Evolutionary conservation across 2,888 invertebrate genomes (phyloP), one percentile per base, ranked within the genome.

Genomic region (Drosophila infuscata): DNA sequence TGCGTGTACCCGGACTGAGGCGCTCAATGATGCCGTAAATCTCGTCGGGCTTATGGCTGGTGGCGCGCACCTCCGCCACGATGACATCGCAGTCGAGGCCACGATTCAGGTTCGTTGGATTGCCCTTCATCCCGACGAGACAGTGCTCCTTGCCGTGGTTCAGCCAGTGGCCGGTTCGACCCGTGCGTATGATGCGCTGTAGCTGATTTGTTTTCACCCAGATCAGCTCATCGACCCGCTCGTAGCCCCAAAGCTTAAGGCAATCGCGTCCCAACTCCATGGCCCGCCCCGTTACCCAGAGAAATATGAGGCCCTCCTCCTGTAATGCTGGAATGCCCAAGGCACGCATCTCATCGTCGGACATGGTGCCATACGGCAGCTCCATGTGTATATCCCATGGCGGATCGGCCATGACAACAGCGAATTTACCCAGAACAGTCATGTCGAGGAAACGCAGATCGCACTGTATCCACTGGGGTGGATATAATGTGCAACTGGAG

Each of bases 321-420:
- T 99, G 99, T 49, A 99, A 94, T 62, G 97, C 96, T 0, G 99
- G 99, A 62, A 99, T 97, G 3, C 98, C 98, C 25, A 99, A 94
- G 72, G 98, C 97, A 59, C 99, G 94, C 99, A 99, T 99, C 94
- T 99, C 99, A 92, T 99, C 99, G 92, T 99, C 99, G 0, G 98
- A 98, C 98, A 99, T 98, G 0, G 99, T 99, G 2, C 92, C 99
- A 92, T 99, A 99, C 0, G 99, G 99, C 53, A 99, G 94, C 93
- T 99, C 99, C 99, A 99, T 99, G 93, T 99, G 99, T 81, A 99
- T 99, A 92, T 99, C 99, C 99, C 99, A 99, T 0, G 99, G 99
- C 0, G 99, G 99, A 93, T 99, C 98, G 38, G 99, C 99, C 99
- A 99, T 99, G 81, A 99, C 98, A 4, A 99, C 99, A 0, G 99